Evolutionary conservation across 2,797 vertebrate genomes (phyloP).

Genomic region (Benthosema pterotum): DNA sequence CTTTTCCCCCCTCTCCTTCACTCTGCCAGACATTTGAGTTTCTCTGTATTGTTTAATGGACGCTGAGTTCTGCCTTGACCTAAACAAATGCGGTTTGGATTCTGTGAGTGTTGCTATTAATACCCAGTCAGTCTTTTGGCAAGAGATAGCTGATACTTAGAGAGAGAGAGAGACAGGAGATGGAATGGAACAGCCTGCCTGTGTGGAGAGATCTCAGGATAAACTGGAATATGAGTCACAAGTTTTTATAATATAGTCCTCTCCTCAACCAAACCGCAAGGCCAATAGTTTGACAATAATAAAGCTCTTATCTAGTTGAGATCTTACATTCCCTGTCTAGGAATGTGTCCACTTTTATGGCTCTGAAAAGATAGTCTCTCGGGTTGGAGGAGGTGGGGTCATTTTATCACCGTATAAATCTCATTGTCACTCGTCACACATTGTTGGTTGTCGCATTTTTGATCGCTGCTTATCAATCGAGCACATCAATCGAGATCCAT

Average conservation of each 20-base stretch:
- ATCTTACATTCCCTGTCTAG: slow-evolving; percentile 3
- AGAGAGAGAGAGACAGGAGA: slow-evolving; percentile 62
- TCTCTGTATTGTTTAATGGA: slow-evolving; percentile 65
- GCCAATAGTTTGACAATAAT: slow-evolving; percentile 38
- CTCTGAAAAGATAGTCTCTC: slow-evolving; percentile 11
- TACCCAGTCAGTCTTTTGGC: slow-evolving; percentile 73
- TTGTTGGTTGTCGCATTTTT: slow-evolving; percentile 45
- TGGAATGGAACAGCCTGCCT: slow-evolving; percentile 60
- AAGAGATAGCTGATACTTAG: slow-evolving; percentile 73
- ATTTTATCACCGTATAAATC: slow-evolving; percentile 28
- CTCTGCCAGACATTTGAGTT: slow-evolving; percentile 47
- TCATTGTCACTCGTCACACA: slow-evolving; percentile 19
- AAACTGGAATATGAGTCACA: slow-evolving; percentile 31
- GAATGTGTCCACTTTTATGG: slow-evolving; percentile 10
- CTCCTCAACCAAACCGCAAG: slow-evolving; percentile 21
- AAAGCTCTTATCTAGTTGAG: background rate
- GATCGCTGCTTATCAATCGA: slow-evolving; percentile 21
- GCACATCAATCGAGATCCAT: slow-evolving; percentile 31
- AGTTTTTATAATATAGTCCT: slow-evolving; percentile 51
- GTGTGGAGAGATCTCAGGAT: slow-evolving; percentile 53
- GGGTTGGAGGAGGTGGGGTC: background rate
- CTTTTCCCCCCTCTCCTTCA: slow-evolving; percentile 34
- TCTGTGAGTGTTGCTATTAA: slow-evolving; percentile 75
- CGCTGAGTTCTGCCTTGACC: slow-evolving; percentile 65
- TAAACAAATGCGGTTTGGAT: slow-evolving; percentile 77